Base-by-base conservation (phyloP, 2,797 vertebrate species). In the Parotocinclus haroldoi region DNA sequence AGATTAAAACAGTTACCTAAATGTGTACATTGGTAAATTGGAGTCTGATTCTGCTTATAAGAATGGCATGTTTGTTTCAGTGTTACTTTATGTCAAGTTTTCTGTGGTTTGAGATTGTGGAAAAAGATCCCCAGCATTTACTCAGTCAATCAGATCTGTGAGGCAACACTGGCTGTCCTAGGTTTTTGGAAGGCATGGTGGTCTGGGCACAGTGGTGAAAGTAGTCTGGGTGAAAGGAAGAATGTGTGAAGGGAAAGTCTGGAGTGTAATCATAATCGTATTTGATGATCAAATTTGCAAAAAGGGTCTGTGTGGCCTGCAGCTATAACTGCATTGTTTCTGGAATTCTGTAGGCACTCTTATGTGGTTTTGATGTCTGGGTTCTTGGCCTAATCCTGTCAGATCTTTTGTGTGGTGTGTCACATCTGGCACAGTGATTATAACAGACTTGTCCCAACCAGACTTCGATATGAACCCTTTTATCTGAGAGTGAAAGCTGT, bases 191-290 rank as follows among this genome's bases (percentile, higher is more conserved):
- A 72, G 57, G 59, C 58, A 39, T 12, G 65, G 54, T 56, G 66
- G 52, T 77, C 69, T n/a, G n/a, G n/a, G n/a, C 45, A 63, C 70
- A 63, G 46, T 59, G 56, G 69, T 46, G 13, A 72, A 73, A 64
- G 56, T 64, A 68, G 63, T 39, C 39, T 69, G 67, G 40, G 40
- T 11, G 40, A 27, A 27, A 11, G 40, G 40, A 42, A 11, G 70
- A 73, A 71, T 72, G 66, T 70, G 66, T 75, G 51, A 74, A 67
- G 69, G 72, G 57, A 72, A 73, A 19, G 11, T 74, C 58, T 55
- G 60, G 49, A 61, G 58, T 72, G 63, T 55, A 70, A 68, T 72
- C 67, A 75, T 73, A 64, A 70, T 73, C n/a, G n/a, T n/a, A n/a
- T n/a, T n/a, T n/a, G n/a, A n/a, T n/a, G n/a, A 66, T 73, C 65